A percentile compares a stretch with the other conserved stretches of the same genome.
phyloP scores from a whole-genome alignment of 2,797 vertebrate genomes.

The Argya squamiceps region DNA sequence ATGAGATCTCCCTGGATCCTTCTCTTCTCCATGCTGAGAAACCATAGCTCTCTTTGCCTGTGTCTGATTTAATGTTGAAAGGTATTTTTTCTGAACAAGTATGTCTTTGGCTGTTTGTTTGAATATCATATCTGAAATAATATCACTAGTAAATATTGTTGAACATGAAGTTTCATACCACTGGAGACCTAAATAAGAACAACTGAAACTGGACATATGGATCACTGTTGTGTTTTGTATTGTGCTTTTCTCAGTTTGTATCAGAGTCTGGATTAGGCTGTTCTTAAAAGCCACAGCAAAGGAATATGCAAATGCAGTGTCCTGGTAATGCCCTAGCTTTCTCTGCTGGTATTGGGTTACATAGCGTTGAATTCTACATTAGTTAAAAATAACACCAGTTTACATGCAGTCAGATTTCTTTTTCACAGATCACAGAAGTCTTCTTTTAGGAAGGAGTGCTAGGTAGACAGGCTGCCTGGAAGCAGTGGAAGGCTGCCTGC shows the following conservation, averaged over 20 bases:
- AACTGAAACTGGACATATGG: neutral
- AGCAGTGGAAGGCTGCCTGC: neutral
- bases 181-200: neutral
- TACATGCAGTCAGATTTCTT: neutral
- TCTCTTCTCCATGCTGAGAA: neutral
- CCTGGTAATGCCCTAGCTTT: neutral
- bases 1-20: neutral
- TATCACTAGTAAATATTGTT: neutral
- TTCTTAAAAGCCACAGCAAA: neutral
- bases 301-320: neutral
- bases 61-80: neutral
- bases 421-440: constrained; percentile 13
- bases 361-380: neutral
- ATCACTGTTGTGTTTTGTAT: neutral
- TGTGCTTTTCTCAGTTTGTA: neutral
- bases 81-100: neutral
- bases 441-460: neutral
- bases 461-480: neutral
- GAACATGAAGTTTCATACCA: neutral
- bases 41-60: neutral
- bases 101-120: neutral
- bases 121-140: neutral
- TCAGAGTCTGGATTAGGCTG: neutral
- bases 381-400: neutral
- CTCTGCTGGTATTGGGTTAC: neutral